These are phyloP conservation scores for Agrotis segetum DNA, from an alignment of 2,888 invertebrate genomes.

Conservation along the genomic window DNA sequence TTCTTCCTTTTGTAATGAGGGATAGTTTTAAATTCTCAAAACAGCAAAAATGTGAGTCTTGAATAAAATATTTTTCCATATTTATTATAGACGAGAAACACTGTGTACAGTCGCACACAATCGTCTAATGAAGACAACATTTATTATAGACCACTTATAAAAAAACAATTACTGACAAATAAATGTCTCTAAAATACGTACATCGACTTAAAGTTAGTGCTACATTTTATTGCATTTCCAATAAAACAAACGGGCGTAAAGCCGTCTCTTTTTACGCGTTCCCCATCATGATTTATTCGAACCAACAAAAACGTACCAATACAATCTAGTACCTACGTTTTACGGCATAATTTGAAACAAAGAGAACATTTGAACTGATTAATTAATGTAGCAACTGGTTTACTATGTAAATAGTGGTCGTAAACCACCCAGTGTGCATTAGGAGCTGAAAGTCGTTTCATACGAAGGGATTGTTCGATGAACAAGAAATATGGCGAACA, in stretches of 20 bases:
- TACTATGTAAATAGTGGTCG: slow-evolving; percentile 78
- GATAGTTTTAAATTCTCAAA: slow-evolving; percentile 8
- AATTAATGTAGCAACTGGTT: slow-evolving; percentile 75
- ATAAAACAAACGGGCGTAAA: slow-evolving; percentile 65
- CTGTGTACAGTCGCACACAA: slow-evolving; percentile 22
- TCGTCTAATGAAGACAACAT: slow-evolving; percentile 43
- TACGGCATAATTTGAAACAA: slow-evolving; percentile 68
- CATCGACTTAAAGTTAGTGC: slow-evolving; percentile 57
- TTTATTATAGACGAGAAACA: neutral
- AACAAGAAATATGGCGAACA: neutral
- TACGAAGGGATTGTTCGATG: slow-evolving; percentile 54
- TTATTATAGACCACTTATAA: slow-evolving; percentile 29
- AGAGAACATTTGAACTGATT: slow-evolving; percentile 77
- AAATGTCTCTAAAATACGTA: slow-evolving; percentile 56
- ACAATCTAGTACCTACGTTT: slow-evolving; percentile 58
- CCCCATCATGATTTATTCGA: slow-evolving; percentile 64
- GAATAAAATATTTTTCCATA: neutral
- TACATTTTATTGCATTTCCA: slow-evolving; percentile 58
- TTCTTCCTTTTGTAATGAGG: slow-evolving; percentile 1
- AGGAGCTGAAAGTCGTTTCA: slow-evolving; percentile 62
- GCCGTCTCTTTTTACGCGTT: slow-evolving; percentile 62
- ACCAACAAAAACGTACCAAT: slow-evolving; percentile 58
- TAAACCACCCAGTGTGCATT: slow-evolving; percentile 76
- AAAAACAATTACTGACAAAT: slow-evolving; percentile 42
- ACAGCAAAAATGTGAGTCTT: neutral